These are phyloP conservation scores for Coccyzus lansbergi DNA, from an alignment of 2,797 vertebrate genomes.

Conservation along the genomic window DNA sequence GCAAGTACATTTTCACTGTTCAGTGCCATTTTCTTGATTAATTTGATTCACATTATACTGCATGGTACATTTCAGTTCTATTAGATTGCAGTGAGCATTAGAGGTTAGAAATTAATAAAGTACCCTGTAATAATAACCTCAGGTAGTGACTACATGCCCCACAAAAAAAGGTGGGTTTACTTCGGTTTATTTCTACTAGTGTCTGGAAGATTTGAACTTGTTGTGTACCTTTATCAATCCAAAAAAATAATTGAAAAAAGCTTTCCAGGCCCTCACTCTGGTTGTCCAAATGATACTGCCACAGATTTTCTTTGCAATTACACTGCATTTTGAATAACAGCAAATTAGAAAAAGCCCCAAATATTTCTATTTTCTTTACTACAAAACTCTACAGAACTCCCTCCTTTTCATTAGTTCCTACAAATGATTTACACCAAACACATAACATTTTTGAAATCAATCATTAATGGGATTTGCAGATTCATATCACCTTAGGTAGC, in stretches of 20 bases:
- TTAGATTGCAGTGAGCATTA: not conserved
- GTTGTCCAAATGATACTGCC: not conserved
- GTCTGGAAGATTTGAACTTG: not conserved
- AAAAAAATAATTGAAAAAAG: not conserved
- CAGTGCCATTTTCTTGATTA: not conserved
- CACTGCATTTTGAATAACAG: not conserved
- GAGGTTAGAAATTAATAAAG: not conserved
- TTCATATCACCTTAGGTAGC: not conserved
- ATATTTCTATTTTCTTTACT: not conserved
- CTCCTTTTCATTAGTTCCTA: not conserved
- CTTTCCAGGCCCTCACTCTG: not conserved
- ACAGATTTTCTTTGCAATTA: not conserved
- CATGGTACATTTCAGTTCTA: not conserved
- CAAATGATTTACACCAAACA: not conserved
- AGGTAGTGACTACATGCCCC: not conserved
- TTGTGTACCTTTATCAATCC: not conserved
- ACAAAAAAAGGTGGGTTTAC: not conserved
- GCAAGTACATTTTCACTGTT: not conserved
- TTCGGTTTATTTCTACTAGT: not conserved
- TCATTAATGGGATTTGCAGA: not conserved
- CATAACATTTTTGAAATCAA: not conserved
- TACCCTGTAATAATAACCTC: not conserved
- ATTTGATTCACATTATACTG: not conserved
- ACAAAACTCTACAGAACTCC: not conserved
- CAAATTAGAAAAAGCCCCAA: not conserved